Evolutionary conservation across 2,113 vertebrate genomes (phyloP).

Genomic region (Anarhynchus alexandrinus): DNA sequence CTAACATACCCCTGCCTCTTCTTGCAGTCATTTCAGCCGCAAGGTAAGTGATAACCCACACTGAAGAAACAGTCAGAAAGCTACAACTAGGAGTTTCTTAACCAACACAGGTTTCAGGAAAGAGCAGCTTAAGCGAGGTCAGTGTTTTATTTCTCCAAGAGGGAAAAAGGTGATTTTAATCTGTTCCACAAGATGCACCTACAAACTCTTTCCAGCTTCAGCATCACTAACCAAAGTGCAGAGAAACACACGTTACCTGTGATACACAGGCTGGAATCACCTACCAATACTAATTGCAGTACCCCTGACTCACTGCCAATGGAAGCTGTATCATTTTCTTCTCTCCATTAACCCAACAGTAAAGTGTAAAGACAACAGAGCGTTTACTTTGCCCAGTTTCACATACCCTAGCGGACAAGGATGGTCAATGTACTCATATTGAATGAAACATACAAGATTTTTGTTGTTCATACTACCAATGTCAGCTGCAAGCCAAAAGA

Average conservation of each 20-base stretch:
- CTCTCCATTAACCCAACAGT: neutral
- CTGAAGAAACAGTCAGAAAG: neutral
- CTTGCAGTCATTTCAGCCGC: neutral
- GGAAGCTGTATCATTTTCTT: neutral
- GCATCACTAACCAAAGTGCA: neutral
- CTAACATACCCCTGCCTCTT: neutral
- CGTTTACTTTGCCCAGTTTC: neutral
- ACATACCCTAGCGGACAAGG: accelerated
- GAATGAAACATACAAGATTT: neutral
- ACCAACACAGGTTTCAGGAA: neutral
- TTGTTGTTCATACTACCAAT: neutral
- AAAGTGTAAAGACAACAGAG: neutral
- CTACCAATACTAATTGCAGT: neutral
- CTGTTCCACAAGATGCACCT: neutral
- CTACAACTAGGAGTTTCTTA: neutral
- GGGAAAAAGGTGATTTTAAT: neutral
- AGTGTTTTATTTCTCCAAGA: neutral
- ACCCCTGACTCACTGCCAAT: neutral
- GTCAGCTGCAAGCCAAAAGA: neutral
- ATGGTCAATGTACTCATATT: neutral
- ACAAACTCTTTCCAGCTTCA: neutral
- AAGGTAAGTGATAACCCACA: neutral
- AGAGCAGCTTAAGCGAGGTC: neutral
- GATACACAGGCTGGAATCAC: accelerated
- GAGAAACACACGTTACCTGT: accelerated